Conservation (phyloP, 2,888 invertebrate species). For the Diaperis boleti region DNA sequence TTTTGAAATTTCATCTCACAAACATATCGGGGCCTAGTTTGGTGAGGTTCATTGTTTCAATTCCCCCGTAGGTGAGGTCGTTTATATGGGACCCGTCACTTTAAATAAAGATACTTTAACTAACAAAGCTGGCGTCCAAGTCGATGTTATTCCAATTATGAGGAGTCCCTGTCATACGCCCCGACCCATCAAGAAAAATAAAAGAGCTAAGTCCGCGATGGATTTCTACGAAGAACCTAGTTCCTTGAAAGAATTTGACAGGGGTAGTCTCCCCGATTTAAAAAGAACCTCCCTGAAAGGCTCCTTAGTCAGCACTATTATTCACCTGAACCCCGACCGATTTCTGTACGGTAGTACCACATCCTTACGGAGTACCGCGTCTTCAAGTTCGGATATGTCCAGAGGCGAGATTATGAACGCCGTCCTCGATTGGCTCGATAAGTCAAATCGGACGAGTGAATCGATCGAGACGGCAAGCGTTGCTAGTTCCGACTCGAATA, state of each 20-base stretch:
- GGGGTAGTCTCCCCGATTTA: conserved; percentile 63
- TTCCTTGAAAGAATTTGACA: conserved; percentile 48
- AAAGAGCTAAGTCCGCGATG: conserved; percentile 62
- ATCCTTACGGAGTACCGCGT: conserved; percentile 54
- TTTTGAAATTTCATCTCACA: conserved; percentile 46
- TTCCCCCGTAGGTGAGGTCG: conserved; percentile 63
- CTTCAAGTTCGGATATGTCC: conserved; percentile 51
- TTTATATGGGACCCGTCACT: conserved; percentile 66
- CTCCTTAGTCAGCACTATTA: conserved; percentile 58
- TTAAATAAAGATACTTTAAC: conserved; percentile 69
- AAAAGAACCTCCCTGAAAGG: conserved; percentile 54
- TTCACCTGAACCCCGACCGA: conserved; percentile 59
- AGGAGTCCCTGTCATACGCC: conserved; percentile 65
- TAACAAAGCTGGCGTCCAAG: conserved; percentile 70
- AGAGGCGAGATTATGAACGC: conserved; percentile 61
- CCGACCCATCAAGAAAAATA: conserved; percentile 55
- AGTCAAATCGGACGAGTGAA: conserved; percentile 52
- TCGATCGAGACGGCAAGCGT: conserved; percentile 31
- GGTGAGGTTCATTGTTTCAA: conserved; percentile 36
- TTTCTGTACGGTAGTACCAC: conserved; percentile 59
- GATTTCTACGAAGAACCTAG: conserved; percentile 55
- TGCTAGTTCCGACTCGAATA: conserved; percentile 23
- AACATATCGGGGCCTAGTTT: conserved; percentile 62
- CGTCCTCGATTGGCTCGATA: conserved; percentile 63
- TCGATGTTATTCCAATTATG: conserved; percentile 66